Base-by-base conservation (phyloP, 2,888 invertebrate genomes). In the Lampropteryx suffumata region DNA sequence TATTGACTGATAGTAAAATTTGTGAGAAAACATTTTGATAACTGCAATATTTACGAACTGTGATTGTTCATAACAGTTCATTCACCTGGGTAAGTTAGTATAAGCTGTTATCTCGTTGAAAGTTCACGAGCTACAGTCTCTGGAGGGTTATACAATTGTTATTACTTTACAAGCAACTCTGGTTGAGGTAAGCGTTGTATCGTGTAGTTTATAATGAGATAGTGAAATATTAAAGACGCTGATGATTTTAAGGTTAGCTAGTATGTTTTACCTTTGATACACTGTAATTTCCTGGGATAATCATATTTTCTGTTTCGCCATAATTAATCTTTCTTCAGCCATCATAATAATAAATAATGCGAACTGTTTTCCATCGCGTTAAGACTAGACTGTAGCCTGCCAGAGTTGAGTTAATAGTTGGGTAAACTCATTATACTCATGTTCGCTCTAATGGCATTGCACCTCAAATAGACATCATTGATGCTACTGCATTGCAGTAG, bases 31-130 rank as follows among this genome's bases (percentile, higher is more conserved):
- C n/a, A n/a, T n/a, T n/a, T n/a, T n/a, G n/a, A n/a, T n/a, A n/a
- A n/a, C n/a, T n/a, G n/a, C n/a, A n/a, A n/a, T n/a, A n/a, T n/a
- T 17, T 17, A 3, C 17, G 17, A 2, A 17, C 4, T 17, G 2
- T 17, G 17, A 3, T 17, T 4, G 4, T 17, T 17, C 17, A 17
- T 52, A n/a, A n/a, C n/a, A n/a, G n/a, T n/a, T n/a, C n/a, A n/a
- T n/a, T n/a, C n/a, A n/a, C n/a, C n/a, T n/a, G n/a, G n/a, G n/a
- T 34, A 58, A 47, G 50, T 55, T 55, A 47, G 46, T 50, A 40
- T 24, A 48, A 45, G 35, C 41, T 43, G 43, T 50, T 44, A 44
- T 39, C 30, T 41, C 50, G 55, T 50, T 44, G 46, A 30, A 10
- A 46, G 32, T 35, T 49, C 49, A 26, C 24, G 49, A 50, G 56